These are phyloP conservation scores for Melinaea menophilus DNA, from an alignment of 2,888 invertebrate genomes.

Conservation along the genomic window DNA sequence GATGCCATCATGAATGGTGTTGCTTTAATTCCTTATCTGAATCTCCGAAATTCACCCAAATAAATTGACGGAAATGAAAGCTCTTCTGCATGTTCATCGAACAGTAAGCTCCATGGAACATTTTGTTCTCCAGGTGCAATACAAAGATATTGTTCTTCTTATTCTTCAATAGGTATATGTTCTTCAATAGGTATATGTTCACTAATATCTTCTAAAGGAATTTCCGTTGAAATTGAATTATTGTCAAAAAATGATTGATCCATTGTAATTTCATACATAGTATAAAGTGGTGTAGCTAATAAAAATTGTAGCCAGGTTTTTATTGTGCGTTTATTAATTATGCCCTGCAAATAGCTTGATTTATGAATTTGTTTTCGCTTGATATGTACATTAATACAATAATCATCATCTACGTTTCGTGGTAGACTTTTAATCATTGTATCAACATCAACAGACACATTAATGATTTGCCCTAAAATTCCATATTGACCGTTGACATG, in stretches of 20 bases:
- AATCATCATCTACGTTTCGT: conserved; percentile 36
- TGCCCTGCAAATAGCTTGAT: conserved; percentile 34
- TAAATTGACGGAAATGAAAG: conserved; percentile 40
- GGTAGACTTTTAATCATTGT: conserved; percentile 39
- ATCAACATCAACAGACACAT: conserved; percentile 39
- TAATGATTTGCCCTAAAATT: conserved; percentile 41
- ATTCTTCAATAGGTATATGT: conserved; percentile 36
- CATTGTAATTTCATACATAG: conserved; percentile 32
- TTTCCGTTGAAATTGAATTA: conserved; percentile 27
- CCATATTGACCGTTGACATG: conserved; percentile 36
- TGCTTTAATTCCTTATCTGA: conserved; percentile 31
- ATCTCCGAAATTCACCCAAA: conserved; percentile 38
- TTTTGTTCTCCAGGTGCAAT: neutral
- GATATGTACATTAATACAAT: conserved; percentile 35
- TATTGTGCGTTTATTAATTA: conserved; percentile 34
- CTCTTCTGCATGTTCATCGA: conserved; percentile 30
- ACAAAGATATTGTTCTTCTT: conserved; percentile 9
- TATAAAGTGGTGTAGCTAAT: conserved; percentile 36
- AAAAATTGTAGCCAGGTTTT: conserved; percentile 37
- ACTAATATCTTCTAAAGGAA: conserved; percentile 34
- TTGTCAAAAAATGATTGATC: conserved; percentile 32
- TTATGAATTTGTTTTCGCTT: conserved; percentile 33
- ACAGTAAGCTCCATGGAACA: neutral
- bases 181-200: conserved; percentile 37
- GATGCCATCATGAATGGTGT: conserved; percentile 42